Base-by-base conservation (phyloP, 2,888 invertebrate species). In the Amblyjoppa fuscipennis region DNA sequence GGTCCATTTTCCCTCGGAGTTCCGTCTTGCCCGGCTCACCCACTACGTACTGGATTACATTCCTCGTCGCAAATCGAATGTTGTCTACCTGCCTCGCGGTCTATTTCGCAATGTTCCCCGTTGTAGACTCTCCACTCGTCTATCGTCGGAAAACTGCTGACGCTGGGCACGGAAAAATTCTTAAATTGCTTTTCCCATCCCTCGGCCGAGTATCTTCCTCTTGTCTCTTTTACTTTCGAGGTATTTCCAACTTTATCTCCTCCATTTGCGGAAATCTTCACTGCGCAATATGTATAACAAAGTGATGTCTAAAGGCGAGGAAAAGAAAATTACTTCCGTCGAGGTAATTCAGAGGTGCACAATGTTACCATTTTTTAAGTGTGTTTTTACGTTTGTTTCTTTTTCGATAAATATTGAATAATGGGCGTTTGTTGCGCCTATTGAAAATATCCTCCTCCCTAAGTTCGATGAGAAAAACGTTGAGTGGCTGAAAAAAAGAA, bases 11-110 rank as follows among this genome's bases (percentile, higher is more conserved):
- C 3, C 45, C 45, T 4, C 45, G 45, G 3, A 16, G 13, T 49
- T 49, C 16, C 45, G 45, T 49, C 16, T 49, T 16, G 16, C 45
- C 16, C 41, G 9, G 41, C 9, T 2, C 9, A 11, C 11, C 11
- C 41, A 9, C 2, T 74, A 41, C 56, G 68, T 73, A 59, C 73
- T 77, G 34, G 25, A 41, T 16, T 78, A 78, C 38, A 66, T 78
- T 59, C 83, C 77, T 78, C 59, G 73, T 38, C 68, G 66, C 16
- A 78, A 83, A 83, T 83, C 77, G 83, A 78, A 83, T 78, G 77
- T 78, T 16, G 34, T 56, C 77, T 68, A 56, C 66, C 73, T 69
- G 82, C 71, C 76, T 78, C 51, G 56, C 68, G 73, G 68, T 83
- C 71, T 77, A 70, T 82, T 76, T 68, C 49, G 68, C 59, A 66